Evolutionary conservation across 2,113 vertebrate genomes (phyloP).

Genomic region (Etheostoma spectabile): DNA sequence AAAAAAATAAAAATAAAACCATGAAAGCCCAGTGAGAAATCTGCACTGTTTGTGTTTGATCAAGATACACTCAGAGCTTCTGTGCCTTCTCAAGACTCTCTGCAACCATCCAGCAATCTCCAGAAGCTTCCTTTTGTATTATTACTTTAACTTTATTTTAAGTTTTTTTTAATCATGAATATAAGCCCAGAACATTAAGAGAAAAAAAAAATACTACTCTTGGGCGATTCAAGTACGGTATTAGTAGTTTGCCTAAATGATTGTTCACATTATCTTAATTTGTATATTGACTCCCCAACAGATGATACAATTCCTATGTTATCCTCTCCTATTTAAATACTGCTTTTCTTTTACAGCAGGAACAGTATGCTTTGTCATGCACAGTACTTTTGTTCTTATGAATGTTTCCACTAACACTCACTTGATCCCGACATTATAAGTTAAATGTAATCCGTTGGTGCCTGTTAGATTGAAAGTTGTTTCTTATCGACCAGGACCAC

Average conservation of each 20-base stretch:
- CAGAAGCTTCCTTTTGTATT: constrained; percentile 24
- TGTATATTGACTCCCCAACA: neutral
- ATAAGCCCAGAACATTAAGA: neutral
- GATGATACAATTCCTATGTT: neutral
- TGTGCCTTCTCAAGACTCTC: constrained; percentile 1
- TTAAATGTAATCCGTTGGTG: constrained; percentile 1
- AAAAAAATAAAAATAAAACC: constrained; percentile 2
- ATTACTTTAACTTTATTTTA: no score
- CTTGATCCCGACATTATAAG: neutral
- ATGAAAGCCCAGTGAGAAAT: constrained; percentile 12
- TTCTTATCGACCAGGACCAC: constrained; percentile 40
- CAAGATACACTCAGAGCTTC: constrained; percentile 26
- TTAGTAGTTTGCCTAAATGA: neutral
- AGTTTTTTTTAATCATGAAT: neutral
- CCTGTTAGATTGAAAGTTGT: constrained; percentile 11
- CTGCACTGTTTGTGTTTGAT: constrained; percentile 20
- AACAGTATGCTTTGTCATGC: neutral
- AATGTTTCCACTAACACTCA: neutral
- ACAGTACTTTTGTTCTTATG: neutral
- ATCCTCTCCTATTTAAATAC: neutral
- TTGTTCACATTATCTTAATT: constrained; percentile 7
- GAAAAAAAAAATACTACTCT: neutral
- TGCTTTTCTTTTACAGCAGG: neutral
- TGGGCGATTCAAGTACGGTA: neutral
- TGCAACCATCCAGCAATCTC: constrained; percentile 22